Conservation (phyloP, 2,113 vertebrate genomes). For the Hippocampus mohnikei region DNA sequence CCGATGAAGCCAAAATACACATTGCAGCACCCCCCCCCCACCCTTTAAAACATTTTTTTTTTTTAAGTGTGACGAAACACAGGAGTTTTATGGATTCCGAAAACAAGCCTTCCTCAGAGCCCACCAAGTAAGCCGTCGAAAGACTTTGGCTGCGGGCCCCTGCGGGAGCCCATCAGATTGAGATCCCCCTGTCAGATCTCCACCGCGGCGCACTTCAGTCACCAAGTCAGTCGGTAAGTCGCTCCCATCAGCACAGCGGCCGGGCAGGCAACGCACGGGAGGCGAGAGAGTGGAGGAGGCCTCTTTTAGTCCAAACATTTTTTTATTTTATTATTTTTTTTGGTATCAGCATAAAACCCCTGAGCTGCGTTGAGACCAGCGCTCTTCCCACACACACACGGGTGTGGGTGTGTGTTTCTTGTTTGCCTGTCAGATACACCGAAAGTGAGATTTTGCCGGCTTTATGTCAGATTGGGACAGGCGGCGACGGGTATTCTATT, state of each 20-base stretch:
- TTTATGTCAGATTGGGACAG: constrained; percentile 52
- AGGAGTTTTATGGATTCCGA: neutral
- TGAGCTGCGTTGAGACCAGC: constrained; percentile 42
- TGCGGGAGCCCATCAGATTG: constrained; percentile 47
- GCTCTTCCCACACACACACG: neutral
- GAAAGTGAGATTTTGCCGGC: constrained; percentile 49
- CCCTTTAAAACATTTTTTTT: neutral
- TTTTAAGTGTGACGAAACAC: constrained; percentile 36
- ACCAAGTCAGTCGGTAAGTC: constrained; percentile 30
- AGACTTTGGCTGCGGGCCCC: constrained; percentile 25
- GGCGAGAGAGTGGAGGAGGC: constrained; percentile 21
- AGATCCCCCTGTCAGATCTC: constrained; percentile 55
- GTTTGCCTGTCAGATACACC: constrained; percentile 28
- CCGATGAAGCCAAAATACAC: neutral
- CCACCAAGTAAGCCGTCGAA: constrained; percentile 27
- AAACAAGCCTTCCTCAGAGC: constrained; percentile 3
- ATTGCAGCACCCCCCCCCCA: neutral
- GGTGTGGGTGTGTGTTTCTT: constrained; percentile 19
- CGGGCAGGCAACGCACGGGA: constrained; percentile 35
- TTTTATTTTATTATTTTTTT: too few relatives aligned
- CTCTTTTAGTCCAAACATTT: constrained; percentile 50
- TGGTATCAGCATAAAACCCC: constrained; percentile 57
- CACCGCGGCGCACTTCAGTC: constrained; percentile 30
- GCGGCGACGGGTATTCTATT: constrained; percentile 59
- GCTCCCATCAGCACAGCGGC: constrained; percentile 10